These are phyloP conservation scores for Microcebus murinus DNA, from an alignment of 2,113 vertebrate genomes.

Conservation along the genomic window DNA sequence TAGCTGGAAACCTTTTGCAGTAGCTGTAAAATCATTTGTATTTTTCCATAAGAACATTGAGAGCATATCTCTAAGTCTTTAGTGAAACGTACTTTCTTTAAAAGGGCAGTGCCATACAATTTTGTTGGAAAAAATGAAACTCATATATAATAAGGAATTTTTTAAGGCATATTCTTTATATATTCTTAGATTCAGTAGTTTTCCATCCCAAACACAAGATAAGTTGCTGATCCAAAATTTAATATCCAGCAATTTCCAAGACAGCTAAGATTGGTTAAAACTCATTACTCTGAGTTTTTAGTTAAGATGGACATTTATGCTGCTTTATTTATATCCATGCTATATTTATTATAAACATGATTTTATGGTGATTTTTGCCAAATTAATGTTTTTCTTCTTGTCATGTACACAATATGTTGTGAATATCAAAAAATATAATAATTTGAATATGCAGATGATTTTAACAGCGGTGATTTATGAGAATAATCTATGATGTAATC, in stretches of 20 bases:
- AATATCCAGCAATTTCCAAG: conserved; percentile 29
- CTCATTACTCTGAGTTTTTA: conserved; percentile 8
- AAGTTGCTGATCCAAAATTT: conserved; percentile 5
- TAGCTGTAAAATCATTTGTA: conserved; percentile 65
- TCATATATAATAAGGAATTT: conserved; percentile 41
- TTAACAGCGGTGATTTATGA: conserved; percentile 40
- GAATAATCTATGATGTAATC: conserved; percentile 14
- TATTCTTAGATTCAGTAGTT: conserved; percentile 17
- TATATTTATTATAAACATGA: conserved; percentile 22
- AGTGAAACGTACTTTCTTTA: conserved; percentile 58
- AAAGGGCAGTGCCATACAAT: conserved; percentile 32
- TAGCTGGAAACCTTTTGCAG: conserved; percentile 37
- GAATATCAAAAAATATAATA: conserved; percentile 42
- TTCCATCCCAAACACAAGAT: conserved; percentile 19
- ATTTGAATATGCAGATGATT: conserved; percentile 1
- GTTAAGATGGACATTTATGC: conserved; percentile 10
- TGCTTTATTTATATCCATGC: conserved; percentile 40
- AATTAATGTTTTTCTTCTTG: conserved; percentile 25
- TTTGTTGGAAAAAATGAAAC: conserved; percentile 58
- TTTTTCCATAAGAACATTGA: conserved; percentile 54
- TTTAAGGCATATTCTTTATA: not conserved
- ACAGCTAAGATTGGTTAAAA: not conserved
- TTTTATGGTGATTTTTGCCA: conserved; percentile 53
- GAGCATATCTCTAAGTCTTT: conserved; percentile 25
- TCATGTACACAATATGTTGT: not conserved